phyloP scores from a whole-genome alignment of 2,113 vertebrate genomes.

The Alethe castanea region DNA sequence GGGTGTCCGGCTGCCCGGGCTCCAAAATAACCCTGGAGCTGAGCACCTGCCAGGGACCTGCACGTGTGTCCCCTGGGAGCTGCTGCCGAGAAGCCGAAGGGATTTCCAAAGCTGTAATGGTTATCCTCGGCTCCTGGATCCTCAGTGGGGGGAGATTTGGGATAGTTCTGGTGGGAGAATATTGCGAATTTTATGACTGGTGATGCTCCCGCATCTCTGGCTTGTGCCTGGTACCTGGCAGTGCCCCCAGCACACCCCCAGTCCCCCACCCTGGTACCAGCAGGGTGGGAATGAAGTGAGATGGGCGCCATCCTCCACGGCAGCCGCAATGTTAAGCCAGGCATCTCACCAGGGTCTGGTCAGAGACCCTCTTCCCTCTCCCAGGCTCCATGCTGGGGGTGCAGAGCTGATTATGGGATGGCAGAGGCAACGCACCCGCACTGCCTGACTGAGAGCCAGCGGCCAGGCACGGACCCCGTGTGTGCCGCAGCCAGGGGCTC shows the following conservation, averaged over 20 bases:
- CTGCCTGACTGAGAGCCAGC: rapidly evolving
- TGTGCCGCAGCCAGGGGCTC: neutral
- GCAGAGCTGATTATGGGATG: neutral
- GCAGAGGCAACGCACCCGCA: rapidly evolving
- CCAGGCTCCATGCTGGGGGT: neutral
- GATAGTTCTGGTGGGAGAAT: neutral
- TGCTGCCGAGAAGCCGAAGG: rapidly evolving
- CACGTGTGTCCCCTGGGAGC: neutral
- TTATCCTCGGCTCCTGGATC: neutral
- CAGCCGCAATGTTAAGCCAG: rapidly evolving
- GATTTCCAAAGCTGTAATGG: neutral
- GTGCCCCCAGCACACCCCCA: neutral
- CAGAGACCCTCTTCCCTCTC: neutral
- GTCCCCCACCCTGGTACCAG: neutral
- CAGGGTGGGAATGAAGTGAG: neutral
- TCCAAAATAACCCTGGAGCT: neutral
- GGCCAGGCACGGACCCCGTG: rapidly evolving
- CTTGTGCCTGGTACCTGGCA: neutral
- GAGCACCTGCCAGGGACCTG: neutral
- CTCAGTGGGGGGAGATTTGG: neutral
- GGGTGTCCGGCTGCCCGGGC: neutral
- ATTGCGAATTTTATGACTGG: neutral
- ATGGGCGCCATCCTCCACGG: neutral
- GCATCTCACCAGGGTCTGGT: rapidly evolving
- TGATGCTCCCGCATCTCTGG: neutral